Base-by-base conservation (phyloP, 2,888 invertebrate genomes). In the Sinhomidia bicolor region DNA sequence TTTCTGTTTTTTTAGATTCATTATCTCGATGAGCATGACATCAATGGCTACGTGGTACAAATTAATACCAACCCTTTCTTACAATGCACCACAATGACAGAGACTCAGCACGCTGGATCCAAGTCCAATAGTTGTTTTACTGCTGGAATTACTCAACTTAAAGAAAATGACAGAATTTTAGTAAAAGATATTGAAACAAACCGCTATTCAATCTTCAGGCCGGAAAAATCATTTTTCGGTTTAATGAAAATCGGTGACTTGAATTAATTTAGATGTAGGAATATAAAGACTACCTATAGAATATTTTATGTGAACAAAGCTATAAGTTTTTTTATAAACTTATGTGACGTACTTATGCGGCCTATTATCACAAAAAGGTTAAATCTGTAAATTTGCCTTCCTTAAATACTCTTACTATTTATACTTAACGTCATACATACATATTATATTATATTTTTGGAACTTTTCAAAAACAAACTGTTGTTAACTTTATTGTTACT, bases 151-250 rank as follows among this genome's bases (percentile, higher is more conserved):
- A 94, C 95, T 36, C 95, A 95, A 93, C 93, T 96, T 9, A 94
- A 94, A 62, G 94, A 95, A 36, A 95, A 96, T 14, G 97, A 97
- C 93, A 94, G 94, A 23, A 94, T 97, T 14, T 95, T 95, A 5
- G 93, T 97, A 12, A 95, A 95, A 81, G 97, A 97, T 92, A 95
- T 97, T 0, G 95, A 95, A 17, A 95, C 95, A 14, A 95, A 95
- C 74, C 94, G 96, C 76, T 96, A 95, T 93, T 95, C 96, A 0
- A 93, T 96, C 71, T 96, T 96, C 94, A 95, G 96, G 92, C 95
- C 95, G 0, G 96, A 96, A 91, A 97, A 97, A 93, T 97, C 97
- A 92, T 97, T 97, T 94, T 97, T 97, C 92, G 97, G 97, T 47
- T 94, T 96, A n/a, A 95, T 96, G 81, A 96, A 96, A 93, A 94